A percentile compares a stretch with the other conserved stretches of the same genome.
Conservation (phyloP, 35 echinoderm and acorn worm species). For the Eucidaris tribuloides region DNA sequence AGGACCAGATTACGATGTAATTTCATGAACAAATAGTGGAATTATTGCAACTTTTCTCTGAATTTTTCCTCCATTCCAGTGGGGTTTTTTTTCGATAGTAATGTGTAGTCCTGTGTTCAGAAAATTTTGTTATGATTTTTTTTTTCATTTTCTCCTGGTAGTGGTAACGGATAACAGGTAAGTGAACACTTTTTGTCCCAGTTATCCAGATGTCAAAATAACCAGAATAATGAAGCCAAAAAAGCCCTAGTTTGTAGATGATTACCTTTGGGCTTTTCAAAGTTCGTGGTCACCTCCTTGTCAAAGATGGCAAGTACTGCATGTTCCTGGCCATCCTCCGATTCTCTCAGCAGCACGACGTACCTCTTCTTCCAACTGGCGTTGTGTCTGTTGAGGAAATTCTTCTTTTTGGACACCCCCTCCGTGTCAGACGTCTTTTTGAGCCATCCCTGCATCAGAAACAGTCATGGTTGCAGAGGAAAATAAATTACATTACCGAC, state of each 20-base stretch:
- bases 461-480: no score
- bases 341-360: constrained; percentile 34
- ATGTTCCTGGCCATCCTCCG: constrained; percentile 42
- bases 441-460: constrained; percentile 39
- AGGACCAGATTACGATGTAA: no score
- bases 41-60: no score
- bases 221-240: background rate
- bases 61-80: no score
- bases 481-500: no score
- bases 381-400: constrained; percentile 33
- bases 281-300: constrained; percentile 32
- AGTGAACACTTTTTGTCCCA: background rate
- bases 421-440: constrained; percentile 38
- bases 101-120: no score
- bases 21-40: no score
- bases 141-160: background rate
- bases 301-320: constrained; percentile 38
- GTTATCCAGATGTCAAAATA: background rate
- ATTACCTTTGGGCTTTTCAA: constrained; percentile 54
- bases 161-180: background rate
- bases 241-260: no score
- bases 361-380: constrained; percentile 50
- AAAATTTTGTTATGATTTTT: background rate
- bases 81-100: no score
- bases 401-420: constrained; percentile 52